phyloP scores from a whole-genome alignment of 2,113 vertebrate species.

The Oceanodroma tethys region DNA sequence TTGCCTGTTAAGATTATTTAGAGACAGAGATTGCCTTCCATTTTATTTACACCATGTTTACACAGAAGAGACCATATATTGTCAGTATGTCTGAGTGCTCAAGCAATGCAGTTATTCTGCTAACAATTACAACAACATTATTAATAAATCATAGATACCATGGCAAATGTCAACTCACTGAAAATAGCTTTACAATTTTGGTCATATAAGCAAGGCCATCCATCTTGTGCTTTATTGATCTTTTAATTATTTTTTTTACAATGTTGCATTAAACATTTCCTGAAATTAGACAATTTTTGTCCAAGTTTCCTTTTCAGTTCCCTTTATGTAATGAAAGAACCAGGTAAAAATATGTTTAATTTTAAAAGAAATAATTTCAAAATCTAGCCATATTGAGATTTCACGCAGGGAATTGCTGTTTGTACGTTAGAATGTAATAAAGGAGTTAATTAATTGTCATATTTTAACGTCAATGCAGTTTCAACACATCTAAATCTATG shows the following conservation, averaged over 20 bases:
- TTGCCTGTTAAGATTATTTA: not conserved
- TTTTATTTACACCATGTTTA: not conserved
- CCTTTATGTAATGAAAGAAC: not conserved
- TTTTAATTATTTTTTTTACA: not conserved
- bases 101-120: not conserved
- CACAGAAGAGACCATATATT: not conserved
- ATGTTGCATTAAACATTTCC: not conserved
- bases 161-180: not conserved
- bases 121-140: conserved; percentile 5
- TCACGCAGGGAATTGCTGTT: not conserved
- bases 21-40: not conserved
- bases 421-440: not conserved
- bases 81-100: not conserved
- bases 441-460: not conserved
- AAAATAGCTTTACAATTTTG: not conserved
- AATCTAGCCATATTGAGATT: not conserved
- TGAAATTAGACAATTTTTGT: not conserved
- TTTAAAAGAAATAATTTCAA: not conserved
- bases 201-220: not conserved
- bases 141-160: conserved; percentile 8
- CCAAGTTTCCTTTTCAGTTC: not conserved
- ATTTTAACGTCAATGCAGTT: not conserved
- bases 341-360: not conserved
- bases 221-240: not conserved
- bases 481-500: not conserved